These are phyloP conservation scores for Drosophila bocki DNA, from an alignment of 1,140 invertebrate genomes.

Conservation along the genomic window DNA sequence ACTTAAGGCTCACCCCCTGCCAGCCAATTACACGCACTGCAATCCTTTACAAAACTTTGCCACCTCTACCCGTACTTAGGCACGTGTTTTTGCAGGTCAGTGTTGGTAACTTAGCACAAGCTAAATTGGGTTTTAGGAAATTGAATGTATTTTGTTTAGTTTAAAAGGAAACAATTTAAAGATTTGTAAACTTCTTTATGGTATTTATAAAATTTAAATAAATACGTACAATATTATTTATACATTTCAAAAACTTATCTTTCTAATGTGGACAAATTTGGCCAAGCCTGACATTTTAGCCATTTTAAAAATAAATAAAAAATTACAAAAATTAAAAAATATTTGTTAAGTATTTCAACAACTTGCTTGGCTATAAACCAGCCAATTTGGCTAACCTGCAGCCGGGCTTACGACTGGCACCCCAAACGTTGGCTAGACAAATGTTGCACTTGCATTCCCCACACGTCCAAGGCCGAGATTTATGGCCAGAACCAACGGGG, in stretches of 20 bases:
- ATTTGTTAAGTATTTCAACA: constrained; percentile 1
- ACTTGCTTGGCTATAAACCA: constrained; percentile 1
- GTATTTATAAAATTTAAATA: background rate
- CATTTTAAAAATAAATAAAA: too few relatives aligned
- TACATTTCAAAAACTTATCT: too few relatives aligned
- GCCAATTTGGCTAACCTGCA: background rate
- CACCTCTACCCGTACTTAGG: constrained; percentile 8
- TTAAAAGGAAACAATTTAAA: background rate
- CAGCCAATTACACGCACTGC: constrained; percentile 53
- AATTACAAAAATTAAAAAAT: background rate
- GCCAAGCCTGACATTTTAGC: too few relatives aligned
- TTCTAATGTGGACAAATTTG: too few relatives aligned
- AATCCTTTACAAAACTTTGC: constrained; percentile 70
- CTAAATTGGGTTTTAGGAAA: background rate
- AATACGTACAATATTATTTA: background rate
- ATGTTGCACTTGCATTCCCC: constrained; percentile 50
- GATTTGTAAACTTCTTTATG: too few relatives aligned
- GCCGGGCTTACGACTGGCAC: constrained; percentile 9
- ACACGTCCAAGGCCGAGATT: constrained; percentile 16
- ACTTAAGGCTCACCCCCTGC: constrained; percentile 21
- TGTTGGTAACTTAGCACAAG: background rate
- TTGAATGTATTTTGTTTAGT: background rate
- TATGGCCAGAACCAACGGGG: constrained; percentile 26
- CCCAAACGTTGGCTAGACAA: constrained; percentile 53
- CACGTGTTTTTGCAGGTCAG: constrained; percentile 38